phyloP scores from a whole-genome alignment of 2,797 vertebrate genomes.

The Bradypodion pumilum region DNA sequence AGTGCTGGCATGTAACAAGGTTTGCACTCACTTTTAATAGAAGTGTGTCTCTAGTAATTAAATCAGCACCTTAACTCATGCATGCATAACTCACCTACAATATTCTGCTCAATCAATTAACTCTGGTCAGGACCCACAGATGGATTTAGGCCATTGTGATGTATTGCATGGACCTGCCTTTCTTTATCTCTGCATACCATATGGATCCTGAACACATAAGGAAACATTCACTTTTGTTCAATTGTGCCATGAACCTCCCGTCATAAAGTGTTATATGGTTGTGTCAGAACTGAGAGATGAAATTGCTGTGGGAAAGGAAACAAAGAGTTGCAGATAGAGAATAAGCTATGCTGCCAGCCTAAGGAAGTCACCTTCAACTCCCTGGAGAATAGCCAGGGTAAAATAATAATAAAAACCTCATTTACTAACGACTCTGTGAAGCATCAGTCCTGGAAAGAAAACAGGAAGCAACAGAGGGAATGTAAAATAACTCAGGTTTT shows the following conservation, averaged over 20 bases:
- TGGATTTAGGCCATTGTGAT: no score
- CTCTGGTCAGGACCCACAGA: no score
- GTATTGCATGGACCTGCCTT: not conserved
- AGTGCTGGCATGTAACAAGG: no score
- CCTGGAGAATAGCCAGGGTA: not conserved
- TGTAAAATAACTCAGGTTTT: not conserved
- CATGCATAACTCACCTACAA: no score
- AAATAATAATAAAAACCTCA: slow-evolving; percentile 2
- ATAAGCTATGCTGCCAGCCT: not conserved
- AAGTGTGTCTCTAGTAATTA: no score
- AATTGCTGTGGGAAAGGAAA: slow-evolving; percentile 3
- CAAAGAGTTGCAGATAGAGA: not conserved
- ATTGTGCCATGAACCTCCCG: not conserved
- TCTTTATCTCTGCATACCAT: not conserved
- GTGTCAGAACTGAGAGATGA: not conserved
- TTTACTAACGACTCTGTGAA: slow-evolving; percentile 20
- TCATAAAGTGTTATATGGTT: not conserved
- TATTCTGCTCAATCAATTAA: no score
- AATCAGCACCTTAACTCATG: no score
- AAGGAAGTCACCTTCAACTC: slow-evolving; percentile 15
- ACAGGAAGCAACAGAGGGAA: not conserved
- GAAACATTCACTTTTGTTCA: not conserved
- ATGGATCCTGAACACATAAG: not conserved
- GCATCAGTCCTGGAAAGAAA: slow-evolving; percentile 1
- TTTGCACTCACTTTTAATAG: no score